Evolutionary conservation across 2,797 vertebrate species (phyloP), one percentile per base, ranked within the genome.

Genomic region (Anomalospiza imberbis): DNA sequence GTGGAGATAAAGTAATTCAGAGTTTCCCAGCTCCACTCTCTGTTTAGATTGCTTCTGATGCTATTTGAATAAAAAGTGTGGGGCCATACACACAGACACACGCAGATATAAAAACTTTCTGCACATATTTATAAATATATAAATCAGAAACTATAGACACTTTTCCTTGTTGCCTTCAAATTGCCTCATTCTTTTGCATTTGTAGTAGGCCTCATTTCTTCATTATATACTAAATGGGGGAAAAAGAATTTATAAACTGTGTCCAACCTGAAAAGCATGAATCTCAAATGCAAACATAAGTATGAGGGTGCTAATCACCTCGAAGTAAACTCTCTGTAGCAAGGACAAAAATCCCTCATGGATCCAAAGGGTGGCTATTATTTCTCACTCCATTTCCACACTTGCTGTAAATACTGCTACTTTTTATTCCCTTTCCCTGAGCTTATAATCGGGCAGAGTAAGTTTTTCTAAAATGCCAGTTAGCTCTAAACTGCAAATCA

Each of bases 191-290:
- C n/a, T 2, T 42, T 65, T 73, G 19, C 20, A 53, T 62, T 66
- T 76, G 17, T 51, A 13, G 51, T 77, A 84, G 95, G 95, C 94
- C 95, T 77, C 22, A 16, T 80, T 83, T 79, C 20, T 90, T 86
- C 3, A 13, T 62, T 7, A 61, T 71, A 16, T 6, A 53, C 12
- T 47, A 60, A 21, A 51, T 25, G 9, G 13, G 5, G 4, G 29
- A 2, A 71, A 75, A 82, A 54, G 51, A 73, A 90, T 58, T 28
- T 48, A 40, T 25, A 50, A 85, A 31, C 2, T 47, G 34, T 31
- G 19, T 1, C 12, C 5, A 22, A 50, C 3, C 24, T 29, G 25
- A 88, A 74, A 77, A 38, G 4, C 16, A 71, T 2, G 0, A 40
- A 71, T 86, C 10, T 90, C 1, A 2, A 71, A 17, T 32, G 28